Conservation (phyloP, 2,888 invertebrate genomes). For the Erannis defoliaria region DNA sequence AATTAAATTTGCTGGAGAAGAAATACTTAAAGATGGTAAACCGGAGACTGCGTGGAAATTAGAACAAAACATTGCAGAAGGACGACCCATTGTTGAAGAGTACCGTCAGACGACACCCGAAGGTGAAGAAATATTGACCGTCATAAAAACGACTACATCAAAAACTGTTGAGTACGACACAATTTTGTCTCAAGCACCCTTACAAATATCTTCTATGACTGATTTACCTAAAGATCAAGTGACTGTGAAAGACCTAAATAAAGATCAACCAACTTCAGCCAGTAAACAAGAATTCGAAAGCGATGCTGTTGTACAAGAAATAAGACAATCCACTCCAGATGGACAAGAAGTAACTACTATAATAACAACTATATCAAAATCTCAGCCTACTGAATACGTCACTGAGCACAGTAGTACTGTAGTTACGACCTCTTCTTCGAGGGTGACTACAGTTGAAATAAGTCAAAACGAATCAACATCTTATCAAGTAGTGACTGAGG, state of each 20-base stretch:
- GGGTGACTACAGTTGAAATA: constrained; percentile 69
- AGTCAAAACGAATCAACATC: constrained; percentile 69
- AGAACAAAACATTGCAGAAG: constrained; percentile 50
- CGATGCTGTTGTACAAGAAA: constrained; percentile 47
- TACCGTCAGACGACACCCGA: constrained; percentile 53
- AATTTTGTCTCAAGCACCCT: constrained; percentile 39
- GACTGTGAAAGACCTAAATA: constrained; percentile 9
- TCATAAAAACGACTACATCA: constrained; percentile 60
- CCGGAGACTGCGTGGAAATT: constrained; percentile 43
- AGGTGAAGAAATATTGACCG: constrained; percentile 60
- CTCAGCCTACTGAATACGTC: constrained; percentile 61
- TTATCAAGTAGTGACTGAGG: constrained; percentile 63
- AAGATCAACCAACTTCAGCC: constrained; percentile 10
- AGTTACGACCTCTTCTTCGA: constrained; percentile 67
- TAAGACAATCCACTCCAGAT: constrained; percentile 54
- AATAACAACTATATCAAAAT: constrained; percentile 58
- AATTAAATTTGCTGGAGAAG: constrained; percentile 8
- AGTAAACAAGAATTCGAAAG: constrained; percentile 18
- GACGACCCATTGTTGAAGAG: constrained; percentile 58
- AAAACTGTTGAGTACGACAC: constrained; percentile 58
- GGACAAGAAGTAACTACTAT: constrained; percentile 62
- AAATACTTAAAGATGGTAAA: constrained; percentile 35
- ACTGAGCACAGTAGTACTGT: constrained; percentile 68
- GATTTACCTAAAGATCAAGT: constrained; percentile 28
- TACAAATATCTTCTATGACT: constrained; percentile 28